Base-by-base conservation (phyloP, 2,888 invertebrate genomes). In the Oligia strigilis region DNA sequence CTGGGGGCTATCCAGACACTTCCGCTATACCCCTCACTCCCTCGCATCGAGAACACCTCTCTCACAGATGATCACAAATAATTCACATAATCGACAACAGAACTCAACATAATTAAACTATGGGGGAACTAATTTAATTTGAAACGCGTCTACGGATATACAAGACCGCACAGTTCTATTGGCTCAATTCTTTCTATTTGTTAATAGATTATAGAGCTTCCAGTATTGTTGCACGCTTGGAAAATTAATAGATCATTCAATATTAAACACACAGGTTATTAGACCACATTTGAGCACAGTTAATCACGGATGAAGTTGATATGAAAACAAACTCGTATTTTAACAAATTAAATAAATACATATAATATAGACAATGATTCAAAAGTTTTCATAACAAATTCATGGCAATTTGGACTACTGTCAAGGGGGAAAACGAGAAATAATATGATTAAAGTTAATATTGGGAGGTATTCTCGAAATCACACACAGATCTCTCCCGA, bases 21-120 rank as follows among this genome's bases (percentile, higher is more conserved):
- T 95, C 96, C 96, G 96, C 96, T 96, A 95, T 96, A 96, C 97
- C 97, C 97, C 97, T 96, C 96, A 96, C 97, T 97, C 97, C 96
- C 97, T 96, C 96, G 95, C 95, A 97, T 96, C 97, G 97, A 97
- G 97, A 96, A 97, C 97, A 97, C 97, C 97, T 97, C 97, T 96
- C 97, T 97, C 97, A 97, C 97, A 96, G 94, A 96, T 96, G 95
- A 95, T 96, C 94, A 96, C 95, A 97, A 96, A 96, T 95, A 95
- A 96, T 95, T 89, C 94, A 95, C 93, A 95, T 93, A 96, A 95
- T 93, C 94, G 96, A 97, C 94, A 94, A 91, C 95, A 95, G 91
- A 96, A 96, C 94, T 94, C 90, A 96, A 96, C 93, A 94, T 93
- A 95, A 96, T 93, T 93, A 94, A 94, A 95, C 94, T 95, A 94